Percentiles rank a stretch among this genome's conserved stretches.
Evolutionary conservation across 2,888 invertebrate genomes (phyloP).

Genomic region (Silvanus unidentatus): DNA sequence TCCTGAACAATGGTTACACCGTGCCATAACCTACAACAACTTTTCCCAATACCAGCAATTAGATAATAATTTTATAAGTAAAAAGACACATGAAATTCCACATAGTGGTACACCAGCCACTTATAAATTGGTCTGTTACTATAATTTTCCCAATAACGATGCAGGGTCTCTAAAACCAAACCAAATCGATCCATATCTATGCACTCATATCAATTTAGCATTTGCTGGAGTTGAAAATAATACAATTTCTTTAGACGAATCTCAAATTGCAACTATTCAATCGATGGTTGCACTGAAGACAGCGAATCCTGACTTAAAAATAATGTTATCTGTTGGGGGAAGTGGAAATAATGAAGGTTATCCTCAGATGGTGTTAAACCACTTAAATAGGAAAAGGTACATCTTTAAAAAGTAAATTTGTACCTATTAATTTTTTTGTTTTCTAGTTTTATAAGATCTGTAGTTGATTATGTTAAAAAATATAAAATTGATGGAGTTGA

Average conservation of each 20-base stretch:
- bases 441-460: conserved; percentile 51
- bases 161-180: conserved; percentile 29
- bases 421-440: neutral
- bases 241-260: conserved; percentile 51
- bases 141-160: conserved; percentile 50
- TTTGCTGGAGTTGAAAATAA: conserved; percentile 62
- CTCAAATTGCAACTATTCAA: conserved; percentile 29
- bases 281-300: conserved; percentile 49
- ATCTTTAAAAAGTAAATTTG: conserved; percentile 6
- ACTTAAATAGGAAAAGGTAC: conserved; percentile 59
- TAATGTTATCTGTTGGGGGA: conserved; percentile 73
- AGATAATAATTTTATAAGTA: neutral
- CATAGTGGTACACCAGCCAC: conserved; percentile 2
- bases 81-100: neutral
- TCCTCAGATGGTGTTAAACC: conserved; percentile 65
- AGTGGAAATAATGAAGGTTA: conserved; percentile 57
- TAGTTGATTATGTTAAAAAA: conserved; percentile 48
- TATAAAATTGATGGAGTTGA: conserved; percentile 65
- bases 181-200: conserved; percentile 63
- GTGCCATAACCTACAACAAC: conserved; percentile 33
- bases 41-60: conserved; percentile 17
- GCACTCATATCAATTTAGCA: conserved; percentile 78
- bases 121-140: conserved; percentile 62
- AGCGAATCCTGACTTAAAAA: conserved; percentile 60
- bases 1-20: conserved; percentile 25